A percentile compares a stretch with the other conserved stretches of the same genome.
Evolutionary conservation across 92 coral and sea anemone genomes (phyloP).

Genomic region (Plumapathes pennacea): DNA sequence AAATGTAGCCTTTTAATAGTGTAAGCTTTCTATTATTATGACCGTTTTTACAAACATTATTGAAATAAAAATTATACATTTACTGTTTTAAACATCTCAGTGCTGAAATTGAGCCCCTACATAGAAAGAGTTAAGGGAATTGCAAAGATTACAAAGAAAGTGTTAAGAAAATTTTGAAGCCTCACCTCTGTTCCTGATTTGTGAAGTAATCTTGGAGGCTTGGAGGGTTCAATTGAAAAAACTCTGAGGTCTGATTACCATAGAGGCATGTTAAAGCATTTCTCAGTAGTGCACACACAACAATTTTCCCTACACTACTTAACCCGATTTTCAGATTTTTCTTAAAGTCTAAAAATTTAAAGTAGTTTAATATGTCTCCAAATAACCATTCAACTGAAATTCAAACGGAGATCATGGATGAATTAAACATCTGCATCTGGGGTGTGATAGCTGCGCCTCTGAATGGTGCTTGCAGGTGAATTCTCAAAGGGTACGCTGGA

Average conservation of each 20-base stretch:
- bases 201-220: conserved; percentile 8
- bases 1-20: background rate
- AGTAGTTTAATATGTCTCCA: conserved; percentile 12
- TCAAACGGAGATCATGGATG: conserved; percentile 13
- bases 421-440: conserved; percentile 8
- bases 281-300: conserved; percentile 10
- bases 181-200: background rate
- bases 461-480: conserved; percentile 21
- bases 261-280: conserved; percentile 18
- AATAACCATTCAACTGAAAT: conserved; percentile 15
- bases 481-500: too few species aligned
- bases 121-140: too few species aligned
- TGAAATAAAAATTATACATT: background rate
- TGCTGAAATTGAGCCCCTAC: too few species aligned
- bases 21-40: background rate
- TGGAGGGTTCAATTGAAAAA: conserved; percentile 12
- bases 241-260: conserved; percentile 8
- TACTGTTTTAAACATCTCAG: too few species aligned
- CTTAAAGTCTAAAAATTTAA: conserved; percentile 10
- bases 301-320: conserved; percentile 12
- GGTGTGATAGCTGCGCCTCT: conserved; percentile 6
- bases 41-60: background rate
- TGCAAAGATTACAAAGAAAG: too few species aligned
- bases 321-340: background rate
- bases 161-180: too few species aligned